A percentile compares a stretch with the other conserved stretches of the same genome.
phyloP scores from a whole-genome alignment of 2,797 vertebrate genomes.

The Lepus oiostolus region DNA sequence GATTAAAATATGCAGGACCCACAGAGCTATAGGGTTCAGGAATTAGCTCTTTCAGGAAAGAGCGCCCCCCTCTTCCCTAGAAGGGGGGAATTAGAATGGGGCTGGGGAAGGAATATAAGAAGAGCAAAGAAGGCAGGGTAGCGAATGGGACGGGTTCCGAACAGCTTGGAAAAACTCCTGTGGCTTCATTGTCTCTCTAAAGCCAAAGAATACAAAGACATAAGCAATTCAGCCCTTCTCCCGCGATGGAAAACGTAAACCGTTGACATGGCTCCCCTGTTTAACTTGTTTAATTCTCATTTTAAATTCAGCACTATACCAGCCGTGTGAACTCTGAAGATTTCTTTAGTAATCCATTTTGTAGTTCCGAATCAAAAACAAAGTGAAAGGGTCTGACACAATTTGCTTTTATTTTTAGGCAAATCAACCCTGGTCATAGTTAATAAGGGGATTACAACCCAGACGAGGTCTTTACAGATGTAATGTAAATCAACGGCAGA shows the following conservation, averaged over 20 bases:
- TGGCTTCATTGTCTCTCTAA: slow-evolving; percentile 90
- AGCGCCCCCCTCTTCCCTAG: background rate
- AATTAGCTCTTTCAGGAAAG: slow-evolving; percentile 75
- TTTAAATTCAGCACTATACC: slow-evolving; percentile 93
- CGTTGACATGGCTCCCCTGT: slow-evolving; percentile 90
- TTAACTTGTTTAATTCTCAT: slow-evolving; percentile 93
- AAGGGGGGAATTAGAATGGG: slow-evolving; percentile 50
- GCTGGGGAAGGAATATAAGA: slow-evolving; percentile 69
- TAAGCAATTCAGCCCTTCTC: slow-evolving; percentile 88
- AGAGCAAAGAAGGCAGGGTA: slow-evolving; percentile 85
- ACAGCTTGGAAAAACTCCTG: slow-evolving; percentile 91
- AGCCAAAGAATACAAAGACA: slow-evolving; percentile 90
- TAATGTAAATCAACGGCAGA: slow-evolving; percentile 93
- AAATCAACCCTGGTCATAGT: slow-evolving; percentile 94
- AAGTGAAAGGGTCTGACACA: slow-evolving; percentile 96
- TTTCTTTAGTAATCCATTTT: slow-evolving; percentile 98
- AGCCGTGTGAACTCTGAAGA: slow-evolving; percentile 92
- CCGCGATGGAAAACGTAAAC: slow-evolving; percentile 90
- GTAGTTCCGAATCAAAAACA: slow-evolving; percentile 97
- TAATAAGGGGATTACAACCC: slow-evolving; percentile 98
- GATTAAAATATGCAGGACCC: slow-evolving; percentile 83
- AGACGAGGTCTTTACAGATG: slow-evolving; percentile 95
- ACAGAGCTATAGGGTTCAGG: slow-evolving; percentile 75
- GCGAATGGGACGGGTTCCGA: slow-evolving; percentile 86
- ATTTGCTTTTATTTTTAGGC: slow-evolving; percentile 96